Conservation (phyloP, 2,888 invertebrate species). For the Chironomus tentans region DNA sequence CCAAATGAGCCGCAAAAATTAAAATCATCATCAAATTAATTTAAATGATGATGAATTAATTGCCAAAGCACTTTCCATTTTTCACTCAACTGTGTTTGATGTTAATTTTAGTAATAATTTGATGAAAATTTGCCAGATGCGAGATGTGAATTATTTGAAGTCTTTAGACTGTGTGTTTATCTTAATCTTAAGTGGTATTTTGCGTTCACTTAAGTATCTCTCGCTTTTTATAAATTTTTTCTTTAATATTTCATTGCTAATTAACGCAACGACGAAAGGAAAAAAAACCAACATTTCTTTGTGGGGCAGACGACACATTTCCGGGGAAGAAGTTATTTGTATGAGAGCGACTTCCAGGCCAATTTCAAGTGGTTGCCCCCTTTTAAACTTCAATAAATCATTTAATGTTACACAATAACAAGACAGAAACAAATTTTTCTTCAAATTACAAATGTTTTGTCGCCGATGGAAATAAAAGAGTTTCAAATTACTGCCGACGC, state of each 20-base stretch:
- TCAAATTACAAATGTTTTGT: neutral
- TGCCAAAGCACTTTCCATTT: neutral
- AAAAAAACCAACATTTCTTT: neutral
- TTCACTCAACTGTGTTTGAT: neutral
- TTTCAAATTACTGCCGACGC: slow-evolving; percentile 26
- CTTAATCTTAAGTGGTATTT: neutral
- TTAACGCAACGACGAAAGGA: neutral
- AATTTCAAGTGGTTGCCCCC: slow-evolving; percentile 1
- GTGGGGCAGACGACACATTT: slow-evolving; percentile 21
- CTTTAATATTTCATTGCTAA: slow-evolving; percentile 7
- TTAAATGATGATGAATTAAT: neutral
- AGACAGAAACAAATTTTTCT: neutral
- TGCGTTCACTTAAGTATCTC: neutral
- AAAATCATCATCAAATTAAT: neutral
- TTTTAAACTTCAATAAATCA: slow-evolving; percentile 21
- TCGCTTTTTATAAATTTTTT: no score
- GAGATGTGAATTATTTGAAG: neutral
- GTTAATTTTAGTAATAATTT: neutral
- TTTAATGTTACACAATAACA: neutral
- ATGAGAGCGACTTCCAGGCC: neutral
- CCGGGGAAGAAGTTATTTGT: neutral
- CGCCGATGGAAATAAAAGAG: neutral
- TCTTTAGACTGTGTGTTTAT: neutral
- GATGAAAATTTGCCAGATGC: neutral
- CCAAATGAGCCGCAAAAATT: slow-evolving; percentile 15